Conservation (phyloP, 2,888 invertebrate species). For the Andrena haemorrhoa region DNA sequence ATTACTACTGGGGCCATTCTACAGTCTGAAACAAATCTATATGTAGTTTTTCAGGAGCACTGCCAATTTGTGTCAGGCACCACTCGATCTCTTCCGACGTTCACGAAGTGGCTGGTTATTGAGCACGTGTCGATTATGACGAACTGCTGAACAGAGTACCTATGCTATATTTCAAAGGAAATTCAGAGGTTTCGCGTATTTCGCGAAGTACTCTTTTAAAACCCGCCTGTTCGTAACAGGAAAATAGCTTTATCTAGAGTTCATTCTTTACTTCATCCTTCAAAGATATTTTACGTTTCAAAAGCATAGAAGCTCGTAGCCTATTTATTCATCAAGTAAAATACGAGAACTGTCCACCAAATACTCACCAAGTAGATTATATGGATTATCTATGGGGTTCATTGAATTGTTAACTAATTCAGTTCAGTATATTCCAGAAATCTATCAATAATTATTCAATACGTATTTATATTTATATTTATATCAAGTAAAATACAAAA, state of each 20-base stretch:
- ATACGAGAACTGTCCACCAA: too few relatives aligned
- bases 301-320: not conserved
- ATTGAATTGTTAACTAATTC: too few relatives aligned
- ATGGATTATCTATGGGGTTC: too few relatives aligned
- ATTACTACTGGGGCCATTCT: not conserved
- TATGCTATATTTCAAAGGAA: not conserved
- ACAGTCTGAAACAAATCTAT: not conserved
- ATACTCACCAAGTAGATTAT: too few relatives aligned
- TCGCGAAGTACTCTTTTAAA: not conserved
- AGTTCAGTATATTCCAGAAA: too few relatives aligned
- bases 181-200: not conserved
- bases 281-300: not conserved
- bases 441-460: too few relatives aligned
- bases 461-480: too few relatives aligned
- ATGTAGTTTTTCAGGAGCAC: not conserved
- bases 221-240: not conserved
- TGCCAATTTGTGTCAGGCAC: conserved; percentile 8
- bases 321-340: too few relatives aligned
- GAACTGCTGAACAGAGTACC: not conserved
- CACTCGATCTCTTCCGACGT: not conserved
- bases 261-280: not conserved
- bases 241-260: not conserved
- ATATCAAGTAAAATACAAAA: too few relatives aligned
- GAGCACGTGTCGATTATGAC: conserved; percentile 8
- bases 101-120: conserved; percentile 6